Evolutionary conservation across 2,888 invertebrate genomes (phyloP).

Genomic region (Poecilobothrus nobilitatus): DNA sequence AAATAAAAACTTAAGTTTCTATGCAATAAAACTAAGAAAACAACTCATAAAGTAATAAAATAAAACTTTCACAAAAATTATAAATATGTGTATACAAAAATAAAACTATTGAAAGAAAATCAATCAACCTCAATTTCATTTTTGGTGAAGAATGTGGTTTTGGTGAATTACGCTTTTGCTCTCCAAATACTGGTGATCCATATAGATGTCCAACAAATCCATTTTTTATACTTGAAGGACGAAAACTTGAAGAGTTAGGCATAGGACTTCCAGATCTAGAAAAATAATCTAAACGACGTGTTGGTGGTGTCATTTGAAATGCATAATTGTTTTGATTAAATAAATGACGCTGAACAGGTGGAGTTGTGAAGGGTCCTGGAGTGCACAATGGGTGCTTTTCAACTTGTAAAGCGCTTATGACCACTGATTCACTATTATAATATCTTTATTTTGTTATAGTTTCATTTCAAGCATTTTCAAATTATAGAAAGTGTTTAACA

Average conservation of each 20-base stretch:
- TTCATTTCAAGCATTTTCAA: slow-evolving; percentile 9
- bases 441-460: slow-evolving; percentile 54
- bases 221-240: slow-evolving; percentile 55
- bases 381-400: slow-evolving; percentile 85
- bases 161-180: slow-evolving; percentile 49
- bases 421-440: slow-evolving; percentile 85
- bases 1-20: too few relatives aligned
- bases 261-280: slow-evolving; percentile 48
- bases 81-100: too few relatives aligned
- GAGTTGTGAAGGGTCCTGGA: slow-evolving; percentile 72
- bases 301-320: slow-evolving; percentile 60
- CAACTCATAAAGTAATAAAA: too few relatives aligned
- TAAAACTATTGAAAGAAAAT: too few relatives aligned
- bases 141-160: slow-evolving; percentile 77
- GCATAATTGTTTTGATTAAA: slow-evolving; percentile 51
- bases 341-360: slow-evolving; percentile 54
- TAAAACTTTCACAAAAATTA: too few relatives aligned
- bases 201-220: slow-evolving; percentile 36
- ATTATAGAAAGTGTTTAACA: slow-evolving; percentile 20
- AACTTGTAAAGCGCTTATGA: slow-evolving; percentile 86
- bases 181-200: slow-evolving; percentile 52
- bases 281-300: slow-evolving; percentile 48
- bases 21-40: too few relatives aligned
- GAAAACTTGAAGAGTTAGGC: slow-evolving; percentile 50
- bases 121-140: slow-evolving; percentile 77